These are phyloP conservation scores for Drosophila watanabei DNA, from an alignment of 1,140 invertebrate genomes.

Conservation along the genomic window DNA sequence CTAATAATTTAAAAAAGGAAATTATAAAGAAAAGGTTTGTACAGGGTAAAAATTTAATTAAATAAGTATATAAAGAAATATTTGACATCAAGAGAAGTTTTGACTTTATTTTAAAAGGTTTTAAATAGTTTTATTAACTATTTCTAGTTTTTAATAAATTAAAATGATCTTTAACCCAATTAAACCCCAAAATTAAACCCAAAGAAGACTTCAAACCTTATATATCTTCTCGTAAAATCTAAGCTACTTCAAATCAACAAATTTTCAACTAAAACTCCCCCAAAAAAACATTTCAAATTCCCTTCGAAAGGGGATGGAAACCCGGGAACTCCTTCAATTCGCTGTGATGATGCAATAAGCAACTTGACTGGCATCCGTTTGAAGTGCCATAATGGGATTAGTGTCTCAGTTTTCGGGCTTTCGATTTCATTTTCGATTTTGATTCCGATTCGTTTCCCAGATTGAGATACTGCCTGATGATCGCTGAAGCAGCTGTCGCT, in stretches of 20 bases:
- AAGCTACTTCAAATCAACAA: slow-evolving; percentile 4
- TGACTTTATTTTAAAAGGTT: neutral
- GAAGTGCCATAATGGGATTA: slow-evolving; percentile 78
- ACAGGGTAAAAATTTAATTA: neutral
- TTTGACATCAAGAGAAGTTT: neutral
- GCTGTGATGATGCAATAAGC: slow-evolving; percentile 39
- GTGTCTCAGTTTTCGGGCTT: slow-evolving; percentile 26
- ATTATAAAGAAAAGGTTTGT: neutral
- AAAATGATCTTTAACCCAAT: too few relatives aligned
- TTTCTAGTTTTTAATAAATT: neutral
- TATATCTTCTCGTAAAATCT: neutral
- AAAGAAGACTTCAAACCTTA: neutral
- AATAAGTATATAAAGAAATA: neutral
- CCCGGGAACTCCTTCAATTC: slow-evolving; percentile 6
- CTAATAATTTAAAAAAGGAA: too few relatives aligned
- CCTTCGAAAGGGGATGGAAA: neutral
- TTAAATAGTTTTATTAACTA: neutral
- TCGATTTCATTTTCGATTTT: slow-evolving; percentile 33
- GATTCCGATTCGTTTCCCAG: slow-evolving; percentile 1
- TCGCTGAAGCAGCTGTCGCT: slow-evolving; percentile 31
- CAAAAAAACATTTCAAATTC: neutral
- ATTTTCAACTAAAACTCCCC: slow-evolving; percentile 3
- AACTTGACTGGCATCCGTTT: slow-evolving; percentile 56
- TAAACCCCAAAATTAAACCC: neutral
- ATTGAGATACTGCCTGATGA: slow-evolving; percentile 21